Conservation (phyloP, 2,113 vertebrate species). For the Australoheros scitulus region DNA sequence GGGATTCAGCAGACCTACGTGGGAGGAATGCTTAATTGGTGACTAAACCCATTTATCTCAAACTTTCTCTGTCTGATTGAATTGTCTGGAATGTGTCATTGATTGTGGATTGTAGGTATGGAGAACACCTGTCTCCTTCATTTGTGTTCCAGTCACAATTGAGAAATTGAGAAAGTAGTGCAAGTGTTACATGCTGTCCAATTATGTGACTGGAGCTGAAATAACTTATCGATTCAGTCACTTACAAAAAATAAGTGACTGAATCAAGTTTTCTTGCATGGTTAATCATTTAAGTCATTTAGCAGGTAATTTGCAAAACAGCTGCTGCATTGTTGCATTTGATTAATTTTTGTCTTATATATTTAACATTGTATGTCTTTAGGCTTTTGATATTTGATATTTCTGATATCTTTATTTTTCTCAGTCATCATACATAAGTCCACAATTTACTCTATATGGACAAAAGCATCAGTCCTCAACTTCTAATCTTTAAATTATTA, state of each 20-base stretch:
- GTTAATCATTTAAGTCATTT: neutral
- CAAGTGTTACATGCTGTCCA: neutral
- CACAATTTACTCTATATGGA: neutral
- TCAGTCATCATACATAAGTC: neutral
- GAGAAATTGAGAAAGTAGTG: neutral
- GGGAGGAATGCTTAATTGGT: constrained; percentile 54
- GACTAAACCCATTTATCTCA: constrained; percentile 26
- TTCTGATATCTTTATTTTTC: neutral
- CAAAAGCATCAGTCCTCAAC: neutral
- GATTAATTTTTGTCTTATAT: neutral
- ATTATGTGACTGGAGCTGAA: neutral
- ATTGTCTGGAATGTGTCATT: constrained; percentile 19
- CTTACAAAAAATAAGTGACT: neutral
- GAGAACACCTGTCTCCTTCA: neutral
- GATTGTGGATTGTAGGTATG: neutral
- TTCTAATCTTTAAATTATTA: neutral
- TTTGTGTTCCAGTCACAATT: neutral
- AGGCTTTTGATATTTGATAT: neutral
- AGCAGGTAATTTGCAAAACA: neutral
- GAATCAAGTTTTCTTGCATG: too few relatives aligned
- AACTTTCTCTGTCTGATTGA: constrained; percentile 22
- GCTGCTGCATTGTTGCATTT: neutral
- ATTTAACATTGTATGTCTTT: neutral
- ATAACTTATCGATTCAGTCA: neutral
- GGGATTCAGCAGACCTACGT: constrained; percentile 47